Percentiles rank a stretch among this genome's conserved stretches.
These are phyloP conservation scores for Kryptopterus vitreolus DNA, from an alignment of 2,797 vertebrate species.

Conservation along the genomic window DNA sequence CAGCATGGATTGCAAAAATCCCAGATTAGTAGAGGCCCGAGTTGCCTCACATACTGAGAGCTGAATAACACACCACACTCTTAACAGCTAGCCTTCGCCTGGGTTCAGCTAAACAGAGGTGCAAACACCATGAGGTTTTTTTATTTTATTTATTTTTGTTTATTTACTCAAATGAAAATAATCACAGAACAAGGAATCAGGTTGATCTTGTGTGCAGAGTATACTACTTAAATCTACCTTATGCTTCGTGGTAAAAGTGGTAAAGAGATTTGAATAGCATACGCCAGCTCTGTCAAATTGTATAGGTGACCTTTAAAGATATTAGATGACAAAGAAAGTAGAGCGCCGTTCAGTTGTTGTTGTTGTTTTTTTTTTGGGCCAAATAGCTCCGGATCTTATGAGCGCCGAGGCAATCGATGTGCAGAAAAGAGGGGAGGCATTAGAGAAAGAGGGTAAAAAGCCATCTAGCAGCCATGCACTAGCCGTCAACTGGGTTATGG, in stretches of 20 bases:
- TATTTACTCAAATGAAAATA: constrained; percentile 10
- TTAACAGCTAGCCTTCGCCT: constrained; percentile 46
- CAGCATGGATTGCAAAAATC: constrained; percentile 50
- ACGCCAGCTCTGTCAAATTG: constrained; percentile 4
- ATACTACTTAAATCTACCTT: constrained; percentile 15
- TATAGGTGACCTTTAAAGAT: constrained; percentile 30
- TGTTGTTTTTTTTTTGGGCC: constrained; percentile 58
- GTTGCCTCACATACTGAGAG: constrained; percentile 38
- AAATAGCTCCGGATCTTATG: constrained; percentile 60
- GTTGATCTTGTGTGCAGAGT: constrained; percentile 2
- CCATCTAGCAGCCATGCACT: constrained; percentile 73
- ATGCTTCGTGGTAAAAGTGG: background rate
- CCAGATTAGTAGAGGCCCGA: constrained; percentile 52
- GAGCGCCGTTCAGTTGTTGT: constrained; percentile 57
- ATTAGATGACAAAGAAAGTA: constrained; percentile 54
- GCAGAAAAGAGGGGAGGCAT: constrained; percentile 62
- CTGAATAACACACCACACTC: constrained; percentile 44
- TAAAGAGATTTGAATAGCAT: constrained; percentile 24
- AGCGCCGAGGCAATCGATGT: constrained; percentile 68
- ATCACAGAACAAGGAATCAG: constrained; percentile 3
- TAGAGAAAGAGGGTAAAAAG: constrained; percentile 50
- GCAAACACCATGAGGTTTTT: constrained; percentile 41
- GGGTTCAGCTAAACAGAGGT: constrained; percentile 19
- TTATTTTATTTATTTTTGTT: too few species aligned
- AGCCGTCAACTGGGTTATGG: constrained; percentile 70